Evolutionary conservation across 2,888 invertebrate genomes (phyloP).

Genomic region (Villa cingulata): DNA sequence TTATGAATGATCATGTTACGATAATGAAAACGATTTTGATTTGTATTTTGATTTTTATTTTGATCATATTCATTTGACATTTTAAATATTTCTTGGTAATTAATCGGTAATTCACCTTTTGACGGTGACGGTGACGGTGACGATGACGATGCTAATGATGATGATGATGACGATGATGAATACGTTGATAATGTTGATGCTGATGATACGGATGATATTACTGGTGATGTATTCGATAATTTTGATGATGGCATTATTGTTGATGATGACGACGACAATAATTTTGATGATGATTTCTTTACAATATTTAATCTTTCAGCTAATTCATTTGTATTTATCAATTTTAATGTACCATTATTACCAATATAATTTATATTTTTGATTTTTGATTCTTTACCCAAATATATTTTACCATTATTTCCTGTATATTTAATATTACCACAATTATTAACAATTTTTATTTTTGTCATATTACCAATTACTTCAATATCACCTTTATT

Average conservation of each 20-base stretch:
- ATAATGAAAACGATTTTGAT: too few relatives aligned
- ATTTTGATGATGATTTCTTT: neutral
- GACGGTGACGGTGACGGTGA: too few relatives aligned
- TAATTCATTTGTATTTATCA: conserved; percentile 23
- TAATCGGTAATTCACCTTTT: too few relatives aligned
- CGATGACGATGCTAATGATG: too few relatives aligned
- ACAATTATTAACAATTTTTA: conserved; percentile 28
- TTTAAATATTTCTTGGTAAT: too few relatives aligned
- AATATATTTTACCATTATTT: conserved; percentile 30
- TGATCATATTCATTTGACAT: too few relatives aligned
- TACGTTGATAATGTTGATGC: too few relatives aligned
- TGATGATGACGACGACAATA: neutral
- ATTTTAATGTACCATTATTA: conserved; percentile 30
- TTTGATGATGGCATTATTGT: too few relatives aligned
- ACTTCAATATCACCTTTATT: conserved; percentile 28
- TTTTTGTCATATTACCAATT: conserved; percentile 28
- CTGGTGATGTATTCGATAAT: neutral
- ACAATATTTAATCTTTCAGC: neutral
- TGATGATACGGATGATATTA: too few relatives aligned
- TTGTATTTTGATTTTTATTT: too few relatives aligned
- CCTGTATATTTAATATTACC: conserved; percentile 30
- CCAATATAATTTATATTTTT: conserved; percentile 30
- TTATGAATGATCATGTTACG: too few relatives aligned
- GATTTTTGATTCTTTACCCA: conserved; percentile 28
- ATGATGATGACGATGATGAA: too few relatives aligned